A percentile compares a stretch with the other conserved stretches of the same genome.
phyloP scores from a whole-genome alignment of 2,797 vertebrate species.

The Lophius americanus region DNA sequence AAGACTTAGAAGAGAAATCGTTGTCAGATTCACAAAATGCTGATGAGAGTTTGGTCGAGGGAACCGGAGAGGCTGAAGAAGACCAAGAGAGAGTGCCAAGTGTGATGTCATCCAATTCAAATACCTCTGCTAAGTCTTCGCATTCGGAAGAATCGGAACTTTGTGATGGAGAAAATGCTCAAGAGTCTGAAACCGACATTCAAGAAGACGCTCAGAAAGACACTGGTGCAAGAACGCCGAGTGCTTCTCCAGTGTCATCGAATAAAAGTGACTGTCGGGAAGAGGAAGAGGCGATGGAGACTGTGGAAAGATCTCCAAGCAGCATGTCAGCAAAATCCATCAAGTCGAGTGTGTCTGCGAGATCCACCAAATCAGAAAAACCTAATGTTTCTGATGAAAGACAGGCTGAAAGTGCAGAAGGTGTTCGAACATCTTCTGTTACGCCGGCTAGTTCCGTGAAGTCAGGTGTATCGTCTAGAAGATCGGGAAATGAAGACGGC shows the following conservation, averaged over 20 bases:
- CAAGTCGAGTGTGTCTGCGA: slow-evolving; percentile 40
- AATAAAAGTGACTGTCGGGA: slow-evolving; percentile 26
- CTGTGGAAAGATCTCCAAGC: slow-evolving; percentile 32
- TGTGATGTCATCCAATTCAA: slow-evolving; percentile 63
- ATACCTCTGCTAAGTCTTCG: slow-evolving; percentile 49
- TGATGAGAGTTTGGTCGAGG: slow-evolving; percentile 31
- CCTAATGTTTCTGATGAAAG: slow-evolving; percentile 13
- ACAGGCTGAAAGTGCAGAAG: slow-evolving; percentile 8
- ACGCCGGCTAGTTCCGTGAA: slow-evolving; percentile 35
- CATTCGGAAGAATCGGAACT: slow-evolving; percentile 58
- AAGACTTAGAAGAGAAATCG: slow-evolving; percentile 27
- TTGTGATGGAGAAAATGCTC: slow-evolving; percentile 33
- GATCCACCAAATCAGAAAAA: slow-evolving; percentile 36
- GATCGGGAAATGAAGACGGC: slow-evolving; percentile 23
- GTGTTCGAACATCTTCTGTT: slow-evolving; percentile 27
- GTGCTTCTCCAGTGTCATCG: slow-evolving; percentile 39
- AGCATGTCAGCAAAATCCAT: slow-evolving; percentile 38
- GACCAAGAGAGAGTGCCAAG: slow-evolving; percentile 48
- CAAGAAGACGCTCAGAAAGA: slow-evolving; percentile 23
- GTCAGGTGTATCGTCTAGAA: slow-evolving; percentile 39
- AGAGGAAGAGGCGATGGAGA: slow-evolving; percentile 13
- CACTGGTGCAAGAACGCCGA: slow-evolving; percentile 35
- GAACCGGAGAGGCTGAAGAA: slow-evolving; percentile 28
- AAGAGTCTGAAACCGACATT: slow-evolving; percentile 39
- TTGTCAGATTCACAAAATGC: slow-evolving; percentile 40